Percentiles rank a stretch among this genome's conserved stretches.
Evolutionary conservation across 2,113 vertebrate species (phyloP).

Genomic region (Pangasianodon gigas): DNA sequence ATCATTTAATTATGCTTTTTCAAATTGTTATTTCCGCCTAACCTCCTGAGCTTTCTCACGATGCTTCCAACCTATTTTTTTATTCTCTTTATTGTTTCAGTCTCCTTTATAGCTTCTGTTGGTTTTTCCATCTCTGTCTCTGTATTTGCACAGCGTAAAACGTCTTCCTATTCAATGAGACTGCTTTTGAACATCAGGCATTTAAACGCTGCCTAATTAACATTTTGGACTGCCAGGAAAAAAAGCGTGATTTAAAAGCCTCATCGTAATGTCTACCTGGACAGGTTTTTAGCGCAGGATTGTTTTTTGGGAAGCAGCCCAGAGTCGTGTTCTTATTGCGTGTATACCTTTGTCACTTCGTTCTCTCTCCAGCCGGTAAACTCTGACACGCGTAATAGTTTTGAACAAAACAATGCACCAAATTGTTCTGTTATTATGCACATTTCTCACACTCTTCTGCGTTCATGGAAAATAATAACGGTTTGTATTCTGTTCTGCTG

Average conservation of each 20-base stretch:
- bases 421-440: constrained; percentile 30
- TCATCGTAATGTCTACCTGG: not conserved
- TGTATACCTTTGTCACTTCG: not conserved
- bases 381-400: constrained; percentile 23
- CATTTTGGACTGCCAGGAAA: not conserved
- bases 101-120: constrained; percentile 12
- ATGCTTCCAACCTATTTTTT: not conserved
- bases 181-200: not conserved
- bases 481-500: constrained; percentile 13
- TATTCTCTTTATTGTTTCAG: not conserved
- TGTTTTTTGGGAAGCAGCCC: not conserved
- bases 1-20: constrained; percentile 42
- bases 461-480: not conserved
- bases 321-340: not conserved
- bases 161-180: not conserved
- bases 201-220: constrained; percentile 13
- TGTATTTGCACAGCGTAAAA: constrained; percentile 24
- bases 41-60: constrained; percentile 3
- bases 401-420: constrained; percentile 29
- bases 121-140: constrained; percentile 27
- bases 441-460: constrained; percentile 32
- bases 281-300: not conserved
- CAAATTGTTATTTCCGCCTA: constrained; percentile 21
- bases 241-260: not conserved
- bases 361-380: not conserved